Conservation (phyloP, 2,888 invertebrate species). For the Apamea sordens region DNA sequence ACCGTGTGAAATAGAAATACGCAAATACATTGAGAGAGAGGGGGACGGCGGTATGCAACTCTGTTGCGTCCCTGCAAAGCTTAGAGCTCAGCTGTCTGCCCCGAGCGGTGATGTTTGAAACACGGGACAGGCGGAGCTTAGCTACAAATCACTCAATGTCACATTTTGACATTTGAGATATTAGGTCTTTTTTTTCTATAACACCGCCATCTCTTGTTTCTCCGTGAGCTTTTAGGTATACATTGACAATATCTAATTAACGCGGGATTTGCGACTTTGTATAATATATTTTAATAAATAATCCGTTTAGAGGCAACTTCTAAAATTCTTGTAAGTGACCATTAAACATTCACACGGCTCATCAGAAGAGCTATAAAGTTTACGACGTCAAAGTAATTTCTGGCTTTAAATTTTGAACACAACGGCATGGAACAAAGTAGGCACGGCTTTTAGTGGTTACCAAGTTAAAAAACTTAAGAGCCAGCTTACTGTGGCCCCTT, state of each 20-base stretch:
- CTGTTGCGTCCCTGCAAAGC: constrained; percentile 85
- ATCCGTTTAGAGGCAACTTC: constrained; percentile 11
- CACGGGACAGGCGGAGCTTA: constrained; percentile 91
- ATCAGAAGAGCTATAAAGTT: constrained; percentile 83
- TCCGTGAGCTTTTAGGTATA: constrained; percentile 69
- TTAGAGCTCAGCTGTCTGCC: constrained; percentile 90
- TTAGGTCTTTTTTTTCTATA: constrained; percentile 90
- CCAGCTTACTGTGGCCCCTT: constrained; percentile 69
- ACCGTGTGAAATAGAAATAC: constrained; percentile 81
- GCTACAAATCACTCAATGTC: constrained; percentile 91
- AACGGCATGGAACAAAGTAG: constrained; percentile 74
- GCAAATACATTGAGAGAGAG: constrained; percentile 75
- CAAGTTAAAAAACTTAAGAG: constrained; percentile 71
- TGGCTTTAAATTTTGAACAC: constrained; percentile 80
- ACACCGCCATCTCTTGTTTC: constrained; percentile 87
- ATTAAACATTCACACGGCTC: constrained; percentile 82
- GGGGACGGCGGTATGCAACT: constrained; percentile 83
- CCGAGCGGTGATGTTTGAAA: constrained; percentile 90
- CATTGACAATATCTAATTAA: constrained; percentile 61
- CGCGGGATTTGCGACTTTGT: constrained; percentile 21
- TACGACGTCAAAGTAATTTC: constrained; percentile 80
- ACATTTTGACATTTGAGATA: constrained; percentile 91
- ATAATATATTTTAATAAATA: constrained; percentile 26
- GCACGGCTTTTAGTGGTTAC: constrained; percentile 69
- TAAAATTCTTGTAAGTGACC: constrained; percentile 67